These are phyloP conservation scores for Trypoxylon attenuatum DNA, from an alignment of 2,888 invertebrate species.

Conservation along the genomic window DNA sequence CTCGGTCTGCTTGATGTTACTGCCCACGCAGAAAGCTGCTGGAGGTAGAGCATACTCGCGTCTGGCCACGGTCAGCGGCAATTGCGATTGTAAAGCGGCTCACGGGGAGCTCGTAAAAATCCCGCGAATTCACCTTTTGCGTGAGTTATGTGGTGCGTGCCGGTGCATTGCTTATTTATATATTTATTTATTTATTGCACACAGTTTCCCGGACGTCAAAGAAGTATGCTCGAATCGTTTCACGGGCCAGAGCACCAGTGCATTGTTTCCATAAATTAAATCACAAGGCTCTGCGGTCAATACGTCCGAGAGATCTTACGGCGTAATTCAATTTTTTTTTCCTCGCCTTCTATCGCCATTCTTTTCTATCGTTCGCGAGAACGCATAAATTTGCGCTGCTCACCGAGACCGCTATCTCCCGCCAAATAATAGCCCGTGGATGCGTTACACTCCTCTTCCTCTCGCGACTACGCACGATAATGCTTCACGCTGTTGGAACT, in stretches of 20 bases:
- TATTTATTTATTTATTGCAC: constrained; percentile 61
- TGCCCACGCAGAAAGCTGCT: constrained; percentile 35
- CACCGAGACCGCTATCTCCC: neutral
- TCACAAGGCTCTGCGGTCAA: neutral
- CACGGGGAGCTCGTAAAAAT: constrained; percentile 26
- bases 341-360: neutral
- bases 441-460: neutral
- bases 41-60: too few species aligned
- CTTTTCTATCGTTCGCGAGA: neutral
- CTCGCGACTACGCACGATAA: neutral
- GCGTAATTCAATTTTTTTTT: neutral
- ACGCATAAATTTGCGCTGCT: neutral
- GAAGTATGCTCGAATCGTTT: constrained; percentile 7
- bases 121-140: constrained; percentile 49
- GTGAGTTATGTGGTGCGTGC: constrained; percentile 67
- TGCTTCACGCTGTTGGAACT: neutral
- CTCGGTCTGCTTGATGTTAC: constrained; percentile 68
- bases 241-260: neutral
- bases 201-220: constrained; percentile 20
- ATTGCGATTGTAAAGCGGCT: neutral
- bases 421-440: neutral
- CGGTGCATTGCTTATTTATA: constrained; percentile 65
- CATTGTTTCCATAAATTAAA: constrained; percentile 1
- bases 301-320: neutral
- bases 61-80: neutral